A percentile compares a stretch with the other conserved stretches of the same genome.
Evolutionary conservation across 2,888 invertebrate species (phyloP).

Genomic region (Athalia cordata): DNA sequence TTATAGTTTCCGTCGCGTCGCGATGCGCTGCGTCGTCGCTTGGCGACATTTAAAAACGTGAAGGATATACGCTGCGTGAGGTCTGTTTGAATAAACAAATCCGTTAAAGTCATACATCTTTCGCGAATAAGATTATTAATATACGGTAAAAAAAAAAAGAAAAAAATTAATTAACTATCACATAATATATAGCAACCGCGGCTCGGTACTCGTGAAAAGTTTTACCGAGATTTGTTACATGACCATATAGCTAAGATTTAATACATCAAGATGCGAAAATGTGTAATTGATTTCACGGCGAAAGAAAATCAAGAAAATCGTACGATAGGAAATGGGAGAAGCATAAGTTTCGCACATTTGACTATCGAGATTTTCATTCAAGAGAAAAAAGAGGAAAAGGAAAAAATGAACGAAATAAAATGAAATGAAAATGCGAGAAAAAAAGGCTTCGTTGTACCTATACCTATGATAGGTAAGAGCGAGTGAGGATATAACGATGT

Average conservation of each 20-base stretch:
- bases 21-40: background rate
- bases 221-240: too few species aligned
- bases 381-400: background rate
- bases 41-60: slow-evolving; percentile 27
- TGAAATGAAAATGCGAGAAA: background rate
- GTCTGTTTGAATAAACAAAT: slow-evolving; percentile 19
- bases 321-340: too few species aligned
- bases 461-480: background rate
- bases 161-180: background rate
- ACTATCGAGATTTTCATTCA: too few species aligned
- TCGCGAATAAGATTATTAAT: too few species aligned
- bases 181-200: too few species aligned
- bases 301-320: too few species aligned
- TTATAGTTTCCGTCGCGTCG: background rate
- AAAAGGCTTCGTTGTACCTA: background rate
- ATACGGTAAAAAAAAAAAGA: background rate
- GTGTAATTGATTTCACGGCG: too few species aligned
- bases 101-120: background rate
- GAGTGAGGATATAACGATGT: slow-evolving; percentile 10
- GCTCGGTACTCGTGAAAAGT: too few species aligned
- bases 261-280: too few species aligned
- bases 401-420: background rate
- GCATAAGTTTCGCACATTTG: too few species aligned
- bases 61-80: slow-evolving; percentile 32
- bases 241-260: too few species aligned